phyloP scores from a whole-genome alignment of 64 coral and sea anemone species.

The Montipora foliosa region DNA sequence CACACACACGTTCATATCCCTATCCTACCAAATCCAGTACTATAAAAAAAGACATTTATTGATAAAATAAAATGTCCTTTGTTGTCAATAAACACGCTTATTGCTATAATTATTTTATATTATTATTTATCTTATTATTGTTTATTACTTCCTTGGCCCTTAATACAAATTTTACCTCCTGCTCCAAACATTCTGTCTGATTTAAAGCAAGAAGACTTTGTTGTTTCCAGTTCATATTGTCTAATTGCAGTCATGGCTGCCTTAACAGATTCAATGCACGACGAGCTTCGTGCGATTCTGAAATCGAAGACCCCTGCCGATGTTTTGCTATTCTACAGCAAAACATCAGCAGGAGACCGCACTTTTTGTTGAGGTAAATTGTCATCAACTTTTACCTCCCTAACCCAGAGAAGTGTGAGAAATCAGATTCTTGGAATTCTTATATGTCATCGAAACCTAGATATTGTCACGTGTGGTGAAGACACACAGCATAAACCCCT shows the following conservation, averaged over 20 bases:
- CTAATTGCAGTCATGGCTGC: constrained; percentile 45
- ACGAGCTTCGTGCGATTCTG: too few species aligned
- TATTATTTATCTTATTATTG: neutral
- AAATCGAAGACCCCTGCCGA: too few species aligned
- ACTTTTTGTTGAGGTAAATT: too few species aligned
- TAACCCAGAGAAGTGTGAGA: too few species aligned
- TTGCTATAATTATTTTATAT: neutral
- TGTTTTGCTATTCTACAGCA: too few species aligned
- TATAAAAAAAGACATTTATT: neutral
- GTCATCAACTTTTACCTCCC: too few species aligned
- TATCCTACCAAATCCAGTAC: neutral
- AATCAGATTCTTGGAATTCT: too few species aligned
- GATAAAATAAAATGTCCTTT: neutral
- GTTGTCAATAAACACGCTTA: neutral
- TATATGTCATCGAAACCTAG: too few species aligned
- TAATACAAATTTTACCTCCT: constrained; percentile 1
- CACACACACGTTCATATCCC: neutral
- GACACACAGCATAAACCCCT: too few species aligned
- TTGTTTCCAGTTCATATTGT: constrained; percentile 44
- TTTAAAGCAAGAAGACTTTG: constrained; percentile 75
- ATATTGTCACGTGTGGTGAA: too few species aligned
- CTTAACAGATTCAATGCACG: constrained; percentile 52
- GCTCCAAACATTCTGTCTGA: constrained; percentile 52
- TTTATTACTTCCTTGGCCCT: neutral
- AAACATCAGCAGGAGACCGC: too few species aligned